A percentile compares a stretch with the other conserved stretches of the same genome.
Evolutionary conservation across 2,797 vertebrate genomes (phyloP).

Genomic region (Decapterus maruadsi): DNA sequence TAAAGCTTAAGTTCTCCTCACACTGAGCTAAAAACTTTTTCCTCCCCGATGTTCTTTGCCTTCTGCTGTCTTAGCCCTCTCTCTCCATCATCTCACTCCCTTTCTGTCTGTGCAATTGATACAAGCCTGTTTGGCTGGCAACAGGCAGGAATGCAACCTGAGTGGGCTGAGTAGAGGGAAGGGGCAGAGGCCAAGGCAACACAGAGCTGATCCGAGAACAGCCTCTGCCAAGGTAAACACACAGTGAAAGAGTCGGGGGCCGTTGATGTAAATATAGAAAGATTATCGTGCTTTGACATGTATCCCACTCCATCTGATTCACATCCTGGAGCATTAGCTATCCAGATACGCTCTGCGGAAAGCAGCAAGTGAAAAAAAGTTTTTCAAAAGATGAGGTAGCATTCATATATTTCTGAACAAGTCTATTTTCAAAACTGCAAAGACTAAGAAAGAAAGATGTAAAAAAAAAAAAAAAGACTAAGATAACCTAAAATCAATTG

Average conservation of each 20-base stretch:
- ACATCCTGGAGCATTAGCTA: slow-evolving; percentile 55
- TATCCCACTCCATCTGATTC: slow-evolving; percentile 61
- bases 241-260: slow-evolving; percentile 40
- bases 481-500: neutral
- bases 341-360: slow-evolving; percentile 28
- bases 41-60: slow-evolving; percentile 36
- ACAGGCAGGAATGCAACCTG: slow-evolving; percentile 56
- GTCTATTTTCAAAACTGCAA: neutral
- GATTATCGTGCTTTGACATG: slow-evolving; percentile 61
- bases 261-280: slow-evolving; percentile 67
- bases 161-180: slow-evolving; percentile 65
- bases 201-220: slow-evolving; percentile 62
- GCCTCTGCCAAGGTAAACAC: slow-evolving; percentile 68
- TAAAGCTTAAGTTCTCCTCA: slow-evolving; percentile 24
- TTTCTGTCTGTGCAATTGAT: slow-evolving; percentile 20
- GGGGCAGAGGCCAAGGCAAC: slow-evolving; percentile 65
- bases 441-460: neutral
- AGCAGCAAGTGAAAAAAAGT: slow-evolving; percentile 1
- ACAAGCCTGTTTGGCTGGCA: slow-evolving; percentile 46
- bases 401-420: neutral
- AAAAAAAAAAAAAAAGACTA: neutral
- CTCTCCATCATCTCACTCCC: slow-evolving; percentile 9
- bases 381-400: neutral
- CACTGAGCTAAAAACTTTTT: slow-evolving; percentile 34
- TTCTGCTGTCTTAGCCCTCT: slow-evolving; percentile 29